These are phyloP conservation scores for Chrysopa pallens DNA, from an alignment of 1,140 invertebrate genomes.

Conservation along the genomic window DNA sequence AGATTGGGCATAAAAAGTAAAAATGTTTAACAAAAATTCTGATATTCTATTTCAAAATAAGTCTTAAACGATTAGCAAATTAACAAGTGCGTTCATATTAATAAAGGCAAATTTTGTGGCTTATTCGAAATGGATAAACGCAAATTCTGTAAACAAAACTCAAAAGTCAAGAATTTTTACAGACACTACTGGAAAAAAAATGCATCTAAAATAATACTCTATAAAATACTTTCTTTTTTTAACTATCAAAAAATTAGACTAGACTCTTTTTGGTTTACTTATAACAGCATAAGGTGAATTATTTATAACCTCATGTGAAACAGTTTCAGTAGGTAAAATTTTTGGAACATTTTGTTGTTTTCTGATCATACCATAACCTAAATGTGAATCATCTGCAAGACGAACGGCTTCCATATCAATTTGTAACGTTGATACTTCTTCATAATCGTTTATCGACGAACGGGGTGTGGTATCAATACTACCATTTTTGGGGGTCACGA, in stretches of 20 bases:
- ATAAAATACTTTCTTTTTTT: too few relatives aligned
- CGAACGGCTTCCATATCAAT: slow-evolving; percentile 37
- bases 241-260: slow-evolving; percentile 9
- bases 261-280: slow-evolving; percentile 63
- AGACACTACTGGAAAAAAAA: too few relatives aligned
- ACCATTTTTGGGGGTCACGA: slow-evolving; percentile 23
- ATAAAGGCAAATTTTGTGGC: too few relatives aligned
- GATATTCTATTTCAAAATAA: too few relatives aligned
- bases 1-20: too few relatives aligned
- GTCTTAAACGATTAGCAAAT: too few relatives aligned
- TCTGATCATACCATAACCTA: slow-evolving; percentile 55
- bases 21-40: too few relatives aligned
- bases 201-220: too few relatives aligned
- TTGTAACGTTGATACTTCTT: slow-evolving; percentile 33
- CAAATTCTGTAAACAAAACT: too few relatives aligned
- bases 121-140: too few relatives aligned
- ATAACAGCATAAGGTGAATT: slow-evolving; percentile 61
- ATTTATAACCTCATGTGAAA: slow-evolving; percentile 49
- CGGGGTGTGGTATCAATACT: slow-evolving; percentile 19
- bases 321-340: slow-evolving; percentile 19
- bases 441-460: slow-evolving; percentile 41
- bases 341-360: slow-evolving; percentile 30
- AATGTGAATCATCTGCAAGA: slow-evolving; percentile 56
- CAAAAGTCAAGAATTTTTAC: too few relatives aligned
- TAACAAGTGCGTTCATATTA: too few relatives aligned